phyloP scores from a whole-genome alignment of 2,797 vertebrate genomes.

The Echiichthys vipera region DNA sequence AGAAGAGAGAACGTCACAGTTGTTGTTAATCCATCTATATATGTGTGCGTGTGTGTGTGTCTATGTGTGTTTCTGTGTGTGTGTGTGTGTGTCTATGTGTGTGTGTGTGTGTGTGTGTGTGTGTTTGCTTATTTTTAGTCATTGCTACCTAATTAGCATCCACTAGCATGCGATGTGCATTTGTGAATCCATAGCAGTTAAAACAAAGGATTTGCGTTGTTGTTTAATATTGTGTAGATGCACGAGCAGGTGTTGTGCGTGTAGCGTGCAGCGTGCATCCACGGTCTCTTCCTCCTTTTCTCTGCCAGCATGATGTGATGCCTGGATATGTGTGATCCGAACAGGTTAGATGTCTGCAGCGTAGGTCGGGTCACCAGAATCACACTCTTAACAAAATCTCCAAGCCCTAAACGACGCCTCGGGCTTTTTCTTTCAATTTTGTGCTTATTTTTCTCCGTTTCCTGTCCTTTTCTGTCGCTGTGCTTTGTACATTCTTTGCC shows the following conservation, averaged over 20 bases:
- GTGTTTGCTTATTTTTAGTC: neutral
- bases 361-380: neutral
- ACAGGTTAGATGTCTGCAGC: conserved; percentile 4
- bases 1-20: too few relatives aligned
- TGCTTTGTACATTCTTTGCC: conserved; percentile 62
- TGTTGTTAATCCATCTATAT: too few relatives aligned
- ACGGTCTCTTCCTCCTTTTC: neutral
- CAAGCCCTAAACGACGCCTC: neutral
- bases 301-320: neutral
- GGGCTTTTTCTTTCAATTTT: conserved; percentile 27
- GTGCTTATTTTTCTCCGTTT: neutral
- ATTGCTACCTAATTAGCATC: neutral
- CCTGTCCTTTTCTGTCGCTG: conserved; percentile 35
- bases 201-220: neutral
- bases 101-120: too few relatives aligned
- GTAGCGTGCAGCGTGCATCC: neutral
- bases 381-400: neutral
- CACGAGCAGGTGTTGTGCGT: too few relatives aligned
- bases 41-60: neutral
- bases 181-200: neutral
- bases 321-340: neutral
- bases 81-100: too few relatives aligned
- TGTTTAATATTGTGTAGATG: neutral
- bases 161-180: neutral
- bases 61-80: neutral